Conservation (phyloP, 2,888 invertebrate genomes). For the Darwinula stevensoni region DNA sequence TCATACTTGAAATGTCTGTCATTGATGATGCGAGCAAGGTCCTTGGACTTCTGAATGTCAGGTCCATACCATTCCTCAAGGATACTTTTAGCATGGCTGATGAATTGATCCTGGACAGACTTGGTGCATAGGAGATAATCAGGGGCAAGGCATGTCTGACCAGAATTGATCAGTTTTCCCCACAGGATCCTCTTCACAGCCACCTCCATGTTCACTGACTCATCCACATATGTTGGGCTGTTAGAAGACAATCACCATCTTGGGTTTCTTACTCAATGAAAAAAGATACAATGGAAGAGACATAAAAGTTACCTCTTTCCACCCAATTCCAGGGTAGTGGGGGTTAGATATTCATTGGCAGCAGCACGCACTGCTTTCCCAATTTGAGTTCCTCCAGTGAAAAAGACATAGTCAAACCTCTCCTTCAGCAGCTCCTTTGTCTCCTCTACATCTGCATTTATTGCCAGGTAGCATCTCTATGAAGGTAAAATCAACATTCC, state of each 20-base stretch:
- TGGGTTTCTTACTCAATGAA: not conserved
- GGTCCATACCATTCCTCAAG: conserved; percentile 55
- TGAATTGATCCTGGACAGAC: conserved; percentile 34
- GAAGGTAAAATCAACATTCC: no score
- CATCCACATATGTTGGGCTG: conserved; percentile 75
- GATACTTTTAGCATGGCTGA: conserved; percentile 31
- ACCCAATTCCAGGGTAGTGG: conserved; percentile 72
- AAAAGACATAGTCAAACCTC: conserved; percentile 85
- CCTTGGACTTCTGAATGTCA: conserved; percentile 19
- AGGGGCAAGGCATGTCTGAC: conserved; percentile 89
- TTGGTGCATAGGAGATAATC: conserved; percentile 67
- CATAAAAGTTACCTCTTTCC: conserved; percentile 20
- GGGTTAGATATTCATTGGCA: conserved; percentile 67
- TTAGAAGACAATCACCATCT: conserved; percentile 10
- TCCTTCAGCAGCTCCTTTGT: conserved; percentile 57
- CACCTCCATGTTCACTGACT: conserved; percentile 39
- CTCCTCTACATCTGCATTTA: conserved; percentile 52
- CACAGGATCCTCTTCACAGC: conserved; percentile 57
- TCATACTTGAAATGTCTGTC: conserved; percentile 17
- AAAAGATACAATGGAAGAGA: conserved; percentile 6
- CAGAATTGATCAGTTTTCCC: conserved; percentile 73
- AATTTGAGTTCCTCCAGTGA: conserved; percentile 58
- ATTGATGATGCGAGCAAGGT: conserved; percentile 21
- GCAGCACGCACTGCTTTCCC: conserved; percentile 66
- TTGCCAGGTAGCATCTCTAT: conserved; percentile 51